Evolutionary conservation across 1,140 invertebrate genomes (phyloP).

Genomic region (Ridgeia piscesae): DNA sequence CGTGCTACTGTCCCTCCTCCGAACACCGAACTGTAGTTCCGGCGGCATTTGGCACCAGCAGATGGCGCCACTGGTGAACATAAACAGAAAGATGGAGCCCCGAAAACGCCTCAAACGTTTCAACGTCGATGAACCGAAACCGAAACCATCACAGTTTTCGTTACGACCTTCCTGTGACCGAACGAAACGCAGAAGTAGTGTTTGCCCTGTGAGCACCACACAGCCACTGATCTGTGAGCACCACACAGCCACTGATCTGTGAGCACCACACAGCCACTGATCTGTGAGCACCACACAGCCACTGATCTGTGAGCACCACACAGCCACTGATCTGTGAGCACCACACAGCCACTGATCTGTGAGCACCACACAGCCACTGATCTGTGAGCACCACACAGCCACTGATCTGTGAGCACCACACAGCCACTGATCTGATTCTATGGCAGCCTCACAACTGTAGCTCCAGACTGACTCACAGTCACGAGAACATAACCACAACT

Average conservation of each 20-base stretch:
- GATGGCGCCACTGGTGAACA: not conserved
- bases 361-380: not conserved
- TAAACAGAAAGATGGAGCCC: not conserved
- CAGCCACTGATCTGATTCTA: not conserved
- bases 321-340: not conserved
- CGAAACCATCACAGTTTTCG: not conserved
- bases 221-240: not conserved
- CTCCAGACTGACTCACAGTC: not conserved
- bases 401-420: not conserved
- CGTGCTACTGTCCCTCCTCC: not conserved
- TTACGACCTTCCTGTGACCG: not conserved
- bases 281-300: not conserved
- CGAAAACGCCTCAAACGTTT: not conserved
- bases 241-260: not conserved
- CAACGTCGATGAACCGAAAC: not conserved
- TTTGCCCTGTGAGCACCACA: not conserved
- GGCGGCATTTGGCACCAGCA: not conserved
- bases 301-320: not conserved
- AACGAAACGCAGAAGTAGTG: not conserved
- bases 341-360: not conserved
- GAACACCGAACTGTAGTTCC: not conserved
- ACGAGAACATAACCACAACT: not conserved
- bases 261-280: not conserved
- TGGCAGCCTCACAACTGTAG: not conserved
- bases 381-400: not conserved